These are phyloP conservation scores for Brachyistius frenatus DNA, from an alignment of 2,113 vertebrate genomes.

Conservation along the genomic window DNA sequence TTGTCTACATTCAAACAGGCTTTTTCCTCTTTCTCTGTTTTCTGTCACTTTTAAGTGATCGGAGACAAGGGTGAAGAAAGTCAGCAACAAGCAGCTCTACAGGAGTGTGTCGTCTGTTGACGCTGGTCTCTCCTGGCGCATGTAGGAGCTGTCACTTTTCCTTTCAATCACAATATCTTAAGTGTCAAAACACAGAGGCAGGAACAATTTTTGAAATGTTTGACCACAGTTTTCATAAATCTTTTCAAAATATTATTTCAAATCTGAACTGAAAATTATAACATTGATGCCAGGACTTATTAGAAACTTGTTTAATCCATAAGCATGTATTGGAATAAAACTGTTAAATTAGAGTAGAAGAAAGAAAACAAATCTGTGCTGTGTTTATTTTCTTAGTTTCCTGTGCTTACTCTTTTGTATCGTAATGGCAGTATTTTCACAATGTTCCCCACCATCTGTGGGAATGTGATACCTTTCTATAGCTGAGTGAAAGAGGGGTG, in stretches of 20 bases:
- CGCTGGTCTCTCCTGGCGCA: constrained; percentile 62
- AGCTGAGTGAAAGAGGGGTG: constrained; percentile 82
- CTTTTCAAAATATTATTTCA: constrained; percentile 9
- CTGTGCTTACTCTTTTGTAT: constrained; percentile 75
- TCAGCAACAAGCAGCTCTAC: constrained; percentile 64
- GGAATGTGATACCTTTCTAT: constrained; percentile 88
- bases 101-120: constrained; percentile 50
- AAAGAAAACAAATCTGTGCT: constrained; percentile 1
- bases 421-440: constrained; percentile 76
- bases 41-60: constrained; percentile 74
- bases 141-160: constrained; percentile 69
- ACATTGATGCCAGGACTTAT: background rate
- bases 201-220: background rate
- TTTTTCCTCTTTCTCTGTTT: constrained; percentile 63
- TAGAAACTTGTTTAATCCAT: constrained; percentile 7
- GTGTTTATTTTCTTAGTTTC: constrained; percentile 53
- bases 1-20: constrained; percentile 71
- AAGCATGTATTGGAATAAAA: constrained; percentile 40
- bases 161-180: constrained; percentile 53
- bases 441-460: constrained; percentile 85
- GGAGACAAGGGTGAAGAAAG: constrained; percentile 71
- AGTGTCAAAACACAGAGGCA: constrained; percentile 46
- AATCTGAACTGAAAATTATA: constrained; percentile 1
- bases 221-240: constrained; percentile 27
- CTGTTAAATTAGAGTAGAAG: constrained; percentile 23